Base-by-base conservation (phyloP, 30 jellyfish, hydroid and myxozoan species). In the Pseudorhiza aurosa region DNA sequence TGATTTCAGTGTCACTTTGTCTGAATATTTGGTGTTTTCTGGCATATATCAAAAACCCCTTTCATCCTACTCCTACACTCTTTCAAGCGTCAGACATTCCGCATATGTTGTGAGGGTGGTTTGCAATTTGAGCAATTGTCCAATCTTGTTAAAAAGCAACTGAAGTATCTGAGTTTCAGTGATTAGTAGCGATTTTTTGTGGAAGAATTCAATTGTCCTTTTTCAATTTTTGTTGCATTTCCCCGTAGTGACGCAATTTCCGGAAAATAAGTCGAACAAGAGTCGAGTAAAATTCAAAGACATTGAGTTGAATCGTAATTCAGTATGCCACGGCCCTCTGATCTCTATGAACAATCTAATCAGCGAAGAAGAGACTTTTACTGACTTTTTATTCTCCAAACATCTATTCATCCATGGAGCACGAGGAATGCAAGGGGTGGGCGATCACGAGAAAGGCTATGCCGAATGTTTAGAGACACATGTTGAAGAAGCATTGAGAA, bases 391-490 rank as follows among this genome's bases (percentile, higher is more conserved):
- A 0, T 83, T 83, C 64, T 53, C 95, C 1, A 83, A 83, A 55
- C 95, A 83, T 31, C 33, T 68, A n/a, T 67, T 67, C 25, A 44
- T 59, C 0, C 31, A 42, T 44, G 75, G 79, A 15, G 10, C 47
- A 12, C 75, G 65, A 11, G 95, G 87, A 8, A 65, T 33, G 1
- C 75, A 83, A 32, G 84, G 84, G 2, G 40, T 36, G 1, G 77
- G 78, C 4, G 95, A 83, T 6, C 82, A 62, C 82, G 95, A 83
- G 63, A 83, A 68, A 57, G 95, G 95, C 5, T 83, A 83, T 45
- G 71, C 42, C 49, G 95, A 83, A 46, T 83, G 87, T 42, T 7
- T 30, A 40, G 87, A 59, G 10, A 49, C 69, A 27, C 87, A 83
- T 21, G 56, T 83, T 5, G 85, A 70, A 58, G 82, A 68, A 28